These are phyloP conservation scores for Sisor rabdophorus DNA, from an alignment of 2,113 vertebrate genomes.

Conservation along the genomic window DNA sequence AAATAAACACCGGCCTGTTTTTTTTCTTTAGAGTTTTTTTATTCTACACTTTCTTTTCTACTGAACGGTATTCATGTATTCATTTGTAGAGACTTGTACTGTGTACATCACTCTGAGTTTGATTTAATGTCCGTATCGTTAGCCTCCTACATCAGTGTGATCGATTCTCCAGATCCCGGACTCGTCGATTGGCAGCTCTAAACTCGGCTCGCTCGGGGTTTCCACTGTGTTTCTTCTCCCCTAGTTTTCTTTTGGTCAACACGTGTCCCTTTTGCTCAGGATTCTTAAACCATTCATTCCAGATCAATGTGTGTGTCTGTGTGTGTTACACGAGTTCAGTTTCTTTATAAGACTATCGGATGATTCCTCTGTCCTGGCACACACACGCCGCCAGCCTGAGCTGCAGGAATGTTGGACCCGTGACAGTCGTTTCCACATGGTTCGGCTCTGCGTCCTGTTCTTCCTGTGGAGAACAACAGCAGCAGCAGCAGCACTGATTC, in stretches of 20 bases:
- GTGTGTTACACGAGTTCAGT: neutral
- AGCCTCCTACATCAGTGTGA: too few species aligned
- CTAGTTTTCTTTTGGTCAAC: neutral
- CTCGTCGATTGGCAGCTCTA: neutral
- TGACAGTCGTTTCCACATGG: conserved; percentile 31
- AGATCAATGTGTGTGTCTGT: too few species aligned
- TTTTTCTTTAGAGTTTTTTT: too few species aligned
- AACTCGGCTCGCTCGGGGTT: neutral
- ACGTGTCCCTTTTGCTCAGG: neutral
- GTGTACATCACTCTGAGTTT: too few species aligned
- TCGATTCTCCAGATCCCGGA: neutral
- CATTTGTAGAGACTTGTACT: too few species aligned
- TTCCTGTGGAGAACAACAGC: neutral
- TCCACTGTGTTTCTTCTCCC: neutral
- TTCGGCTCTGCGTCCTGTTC: neutral
- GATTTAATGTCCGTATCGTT: too few species aligned
- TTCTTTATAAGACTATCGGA: neutral
- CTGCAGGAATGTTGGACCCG: conserved; percentile 5
- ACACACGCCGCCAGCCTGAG: neutral
- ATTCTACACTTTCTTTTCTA: too few species aligned
- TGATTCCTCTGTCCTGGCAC: too few species aligned
- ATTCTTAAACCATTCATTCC: neutral
- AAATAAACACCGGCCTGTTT: too few species aligned
- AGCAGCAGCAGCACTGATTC: too few species aligned
- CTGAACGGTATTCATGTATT: too few species aligned